These are phyloP conservation scores for Acanthococcus lagerstroemiae DNA, from an alignment of 2,888 invertebrate species.

Conservation along the genomic window DNA sequence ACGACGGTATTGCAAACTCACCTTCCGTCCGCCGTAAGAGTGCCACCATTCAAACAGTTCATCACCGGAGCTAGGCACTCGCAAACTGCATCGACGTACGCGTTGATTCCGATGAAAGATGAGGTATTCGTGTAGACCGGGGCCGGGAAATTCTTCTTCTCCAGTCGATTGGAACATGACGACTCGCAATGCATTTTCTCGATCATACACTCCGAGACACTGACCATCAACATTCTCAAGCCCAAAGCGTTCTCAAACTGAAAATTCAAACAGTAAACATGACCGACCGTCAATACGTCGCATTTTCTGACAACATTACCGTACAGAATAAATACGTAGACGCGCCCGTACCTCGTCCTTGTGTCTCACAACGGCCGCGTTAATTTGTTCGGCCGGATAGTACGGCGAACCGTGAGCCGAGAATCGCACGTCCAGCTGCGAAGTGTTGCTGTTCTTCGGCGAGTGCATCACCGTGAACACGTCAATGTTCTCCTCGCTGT, in stretches of 20 bases:
- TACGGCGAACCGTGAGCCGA: conserved; percentile 92
- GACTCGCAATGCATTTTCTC: conserved; percentile 58
- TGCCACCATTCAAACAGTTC: conserved; percentile 69
- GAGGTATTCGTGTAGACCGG: conserved; percentile 87
- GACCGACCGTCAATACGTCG: background rate
- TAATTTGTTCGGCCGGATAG: conserved; percentile 75
- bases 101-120: conserved; percentile 86
- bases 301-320: background rate
- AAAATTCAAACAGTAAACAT: background rate
- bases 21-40: conserved; percentile 40
- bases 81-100: conserved; percentile 70
- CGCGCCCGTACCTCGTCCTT: conserved; percentile 51
- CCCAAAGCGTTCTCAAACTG: conserved; percentile 43
- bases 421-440: conserved; percentile 73
- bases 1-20: conserved; percentile 5
- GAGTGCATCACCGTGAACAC: conserved; percentile 81
- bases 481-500: conserved; percentile 73
- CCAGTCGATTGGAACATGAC: conserved; percentile 71
- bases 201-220: conserved; percentile 79
- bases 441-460: conserved; percentile 44
- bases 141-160: conserved; percentile 61
- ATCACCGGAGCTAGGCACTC: conserved; percentile 49
- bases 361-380: conserved; percentile 67
- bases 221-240: conserved; percentile 71
- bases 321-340: too few species aligned